These are phyloP conservation scores for Gephyroberyx darwinii DNA, from an alignment of 2,797 vertebrate genomes.

Conservation along the genomic window DNA sequence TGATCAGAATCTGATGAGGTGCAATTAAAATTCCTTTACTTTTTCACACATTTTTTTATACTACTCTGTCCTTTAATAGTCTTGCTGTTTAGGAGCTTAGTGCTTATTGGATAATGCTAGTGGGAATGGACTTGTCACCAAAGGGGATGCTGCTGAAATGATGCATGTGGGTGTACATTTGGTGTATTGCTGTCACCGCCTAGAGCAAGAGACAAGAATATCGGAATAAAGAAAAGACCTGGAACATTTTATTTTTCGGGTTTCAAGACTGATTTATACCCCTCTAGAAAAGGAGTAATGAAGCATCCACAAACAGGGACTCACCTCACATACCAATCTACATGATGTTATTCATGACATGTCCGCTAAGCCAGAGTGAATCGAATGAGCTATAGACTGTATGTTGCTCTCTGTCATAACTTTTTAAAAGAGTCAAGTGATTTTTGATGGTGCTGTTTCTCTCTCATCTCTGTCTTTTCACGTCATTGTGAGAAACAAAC, in stretches of 20 bases:
- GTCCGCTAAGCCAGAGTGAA: neutral
- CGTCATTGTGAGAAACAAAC: constrained; percentile 5
- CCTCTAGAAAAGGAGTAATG: constrained; percentile 42
- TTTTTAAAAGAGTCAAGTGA: neutral
- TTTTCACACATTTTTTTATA: constrained; percentile 35
- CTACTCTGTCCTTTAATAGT: constrained; percentile 35
- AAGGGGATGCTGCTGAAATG: constrained; percentile 71
- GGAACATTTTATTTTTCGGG: constrained; percentile 40
- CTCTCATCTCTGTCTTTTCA: neutral
- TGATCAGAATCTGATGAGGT: constrained; percentile 35
- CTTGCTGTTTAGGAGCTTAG: constrained; percentile 55
- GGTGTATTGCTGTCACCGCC: constrained; percentile 70
- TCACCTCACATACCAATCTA: constrained; percentile 7
- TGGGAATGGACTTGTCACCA: constrained; percentile 76
- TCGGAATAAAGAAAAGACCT: constrained; percentile 53
- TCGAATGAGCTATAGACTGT: neutral
- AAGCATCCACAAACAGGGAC: constrained; percentile 21
- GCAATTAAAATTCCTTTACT: constrained; percentile 41
- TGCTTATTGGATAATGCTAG: constrained; percentile 63
- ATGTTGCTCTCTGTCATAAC: neutral
- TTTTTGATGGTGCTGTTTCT: neutral
- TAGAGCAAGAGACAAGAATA: constrained; percentile 71
- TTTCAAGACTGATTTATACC: constrained; percentile 47
- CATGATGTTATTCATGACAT: constrained; percentile 2
- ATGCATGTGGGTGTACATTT: constrained; percentile 76